A percentile compares a stretch with the other conserved stretches of the same genome.
phyloP scores from a whole-genome alignment of 64 coral and sea anemone species.

The Stichodactyla helianthus region DNA sequence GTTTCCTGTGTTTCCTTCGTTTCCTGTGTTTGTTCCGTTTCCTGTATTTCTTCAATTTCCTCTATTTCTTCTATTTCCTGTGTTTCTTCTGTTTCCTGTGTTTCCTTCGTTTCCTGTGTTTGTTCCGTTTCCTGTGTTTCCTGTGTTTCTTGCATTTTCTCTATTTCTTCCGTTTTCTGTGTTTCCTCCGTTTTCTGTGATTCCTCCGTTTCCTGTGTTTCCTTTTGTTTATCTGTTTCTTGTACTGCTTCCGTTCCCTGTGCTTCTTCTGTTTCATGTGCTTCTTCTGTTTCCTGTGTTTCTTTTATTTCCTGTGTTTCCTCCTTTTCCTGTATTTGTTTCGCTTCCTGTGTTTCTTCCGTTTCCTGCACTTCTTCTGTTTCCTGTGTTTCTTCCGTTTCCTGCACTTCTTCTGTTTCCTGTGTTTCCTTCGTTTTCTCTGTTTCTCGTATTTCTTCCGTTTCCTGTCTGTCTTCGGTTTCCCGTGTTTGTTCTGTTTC shows the following conservation, averaged over 20 bases:
- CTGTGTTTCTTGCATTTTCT: neutral
- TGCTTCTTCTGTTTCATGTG: neutral
- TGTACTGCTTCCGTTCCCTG: neutral
- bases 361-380: no score
- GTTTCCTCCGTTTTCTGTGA: neutral
- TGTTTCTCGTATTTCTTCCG: neutral
- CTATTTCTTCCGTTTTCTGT: neutral
- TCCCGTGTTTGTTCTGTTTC: neutral
- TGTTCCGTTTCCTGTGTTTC: neutral
- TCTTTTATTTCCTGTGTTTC: no score
- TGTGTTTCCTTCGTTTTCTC: neutral
- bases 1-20: neutral
- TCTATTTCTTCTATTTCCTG: neutral
- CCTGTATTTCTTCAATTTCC: no score
- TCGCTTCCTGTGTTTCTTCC: no score
- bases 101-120: neutral
- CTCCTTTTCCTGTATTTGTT: no score
- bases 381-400: neutral
- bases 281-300: no score
- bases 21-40: neutral
- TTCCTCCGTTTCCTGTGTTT: no score
- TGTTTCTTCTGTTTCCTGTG: neutral
- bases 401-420: neutral
- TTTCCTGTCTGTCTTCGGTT: neutral
- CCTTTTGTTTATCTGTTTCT: neutral